Base-by-base conservation (phyloP, 2,888 invertebrate species). In the Synergus laeviventris region DNA sequence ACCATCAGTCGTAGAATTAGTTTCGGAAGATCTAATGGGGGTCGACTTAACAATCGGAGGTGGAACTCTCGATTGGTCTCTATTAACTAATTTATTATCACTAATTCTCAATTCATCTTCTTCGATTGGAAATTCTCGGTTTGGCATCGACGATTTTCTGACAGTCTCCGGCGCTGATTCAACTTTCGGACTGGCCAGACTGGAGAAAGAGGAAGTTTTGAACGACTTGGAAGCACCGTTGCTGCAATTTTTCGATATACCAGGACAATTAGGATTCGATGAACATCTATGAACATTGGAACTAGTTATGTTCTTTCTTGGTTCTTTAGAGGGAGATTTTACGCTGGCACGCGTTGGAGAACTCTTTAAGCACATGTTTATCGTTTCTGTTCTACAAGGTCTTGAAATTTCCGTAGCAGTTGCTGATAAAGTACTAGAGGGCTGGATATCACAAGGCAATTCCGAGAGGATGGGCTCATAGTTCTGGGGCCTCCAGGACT, bases 401-500 rank as follows among this genome's bases (percentile, higher is more conserved):
- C 84, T 81, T 5, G 75, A 61, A 8, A 80, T 74, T 42, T 85
- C 85, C 0, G 77, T 66, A 31, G 79, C 81, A 21, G 18, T 42
- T n/a, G 62, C 56, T 62, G 64, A 82, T 16, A 77, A 66, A 16
- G 54, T 74, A 75, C 74, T 78, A 24, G 74, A 49, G 21, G 77
- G 73, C 38, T 81, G 82, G 21, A 75, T 73, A 76, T 84, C 83
- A 7, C 81, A 80, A 7, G 87, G 84, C 18, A 85, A 83, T 38
- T 87, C 86, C 7, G 84, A 85, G 7, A 87, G 83, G 7, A 85
- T 83, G 81, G 64, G 42, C 66, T 36, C 31, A 39, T 36, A 76
- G 56, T 74, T 84, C 73, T 87, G 85, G 59, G 84, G 84, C 62
- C 85, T 82, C 89, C 90, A 90, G 4, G 86, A 81, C 39, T 85